Percentiles rank a stretch among this genome's conserved stretches.
Conservation (phyloP, 2,113 vertebrate species). For the Herpetotheres cachinnans region DNA sequence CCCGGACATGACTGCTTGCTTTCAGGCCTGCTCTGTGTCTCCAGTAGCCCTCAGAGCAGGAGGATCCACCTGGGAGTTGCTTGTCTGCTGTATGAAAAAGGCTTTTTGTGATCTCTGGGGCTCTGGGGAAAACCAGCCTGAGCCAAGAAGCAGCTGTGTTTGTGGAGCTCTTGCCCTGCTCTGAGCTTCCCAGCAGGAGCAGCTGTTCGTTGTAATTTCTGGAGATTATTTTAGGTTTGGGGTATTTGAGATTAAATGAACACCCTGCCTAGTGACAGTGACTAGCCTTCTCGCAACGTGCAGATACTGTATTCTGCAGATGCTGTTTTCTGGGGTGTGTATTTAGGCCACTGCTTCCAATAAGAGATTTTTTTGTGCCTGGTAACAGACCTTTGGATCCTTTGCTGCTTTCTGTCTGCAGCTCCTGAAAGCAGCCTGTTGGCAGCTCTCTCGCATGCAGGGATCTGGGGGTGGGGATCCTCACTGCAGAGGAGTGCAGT, state of each 20-base stretch:
- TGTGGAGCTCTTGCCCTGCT: conserved; percentile 26
- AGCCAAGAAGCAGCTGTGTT: conserved; percentile 62
- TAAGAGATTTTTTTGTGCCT: background rate
- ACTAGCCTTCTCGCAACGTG: background rate
- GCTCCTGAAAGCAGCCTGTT: conserved; percentile 35
- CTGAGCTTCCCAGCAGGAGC: conserved; percentile 25
- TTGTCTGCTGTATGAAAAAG: background rate
- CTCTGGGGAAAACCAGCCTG: background rate
- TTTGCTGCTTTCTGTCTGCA: background rate
- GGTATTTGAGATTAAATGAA: background rate
- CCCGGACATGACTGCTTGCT: background rate
- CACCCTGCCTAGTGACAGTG: background rate
- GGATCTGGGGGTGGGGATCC: conserved; percentile 25
- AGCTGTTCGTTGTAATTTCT: conserved; percentile 17
- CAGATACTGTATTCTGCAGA: background rate
- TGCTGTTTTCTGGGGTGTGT: background rate
- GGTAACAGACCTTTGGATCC: conserved; percentile 60
- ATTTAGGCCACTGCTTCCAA: conserved; percentile 6
- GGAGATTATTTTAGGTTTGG: background rate
- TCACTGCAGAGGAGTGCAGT: background rate
- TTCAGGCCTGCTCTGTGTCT: background rate
- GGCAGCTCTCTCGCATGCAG: conserved; percentile 37
- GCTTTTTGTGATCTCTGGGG: conserved; percentile 11
- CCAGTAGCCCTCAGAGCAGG: background rate
- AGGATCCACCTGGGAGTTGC: conserved; percentile 12